Percentiles rank a stretch among this genome's conserved stretches.
Evolutionary conservation across 2,888 invertebrate species (phyloP).

Genomic region (Apocheima hispidaria): DNA sequence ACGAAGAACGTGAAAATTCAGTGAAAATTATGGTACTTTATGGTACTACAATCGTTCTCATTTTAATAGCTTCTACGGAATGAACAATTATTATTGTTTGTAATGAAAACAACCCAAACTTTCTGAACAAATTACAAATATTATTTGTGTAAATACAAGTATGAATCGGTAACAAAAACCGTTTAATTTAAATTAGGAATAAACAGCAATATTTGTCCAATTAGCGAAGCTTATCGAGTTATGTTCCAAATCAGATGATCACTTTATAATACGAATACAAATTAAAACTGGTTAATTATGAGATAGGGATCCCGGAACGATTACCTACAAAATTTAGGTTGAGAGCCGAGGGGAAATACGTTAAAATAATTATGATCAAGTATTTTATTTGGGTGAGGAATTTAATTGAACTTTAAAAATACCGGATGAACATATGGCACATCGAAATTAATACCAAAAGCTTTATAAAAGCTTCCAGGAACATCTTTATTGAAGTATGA

Average conservation of each 20-base stretch:
- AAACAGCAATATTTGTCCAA: conserved; percentile 49
- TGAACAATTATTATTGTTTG: not conserved
- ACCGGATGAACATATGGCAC: too few relatives aligned
- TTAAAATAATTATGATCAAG: not conserved
- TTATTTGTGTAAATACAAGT: conserved; percentile 23
- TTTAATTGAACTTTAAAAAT: too few relatives aligned
- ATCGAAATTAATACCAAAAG: too few relatives aligned
- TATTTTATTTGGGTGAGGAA: too few relatives aligned
- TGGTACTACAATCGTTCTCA: not conserved
- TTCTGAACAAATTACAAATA: conserved; percentile 17
- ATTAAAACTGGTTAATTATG: conserved; percentile 53
- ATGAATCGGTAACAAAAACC: conserved; percentile 23
- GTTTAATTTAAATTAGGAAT: conserved; percentile 46
- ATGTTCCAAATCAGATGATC: conserved; percentile 50
- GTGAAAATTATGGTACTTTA: too few relatives aligned
- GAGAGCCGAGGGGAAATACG: not conserved
- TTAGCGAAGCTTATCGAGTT: conserved; percentile 47
- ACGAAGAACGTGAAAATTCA: too few relatives aligned
- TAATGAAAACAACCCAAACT: conserved; percentile 8
- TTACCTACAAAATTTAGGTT: conserved; percentile 15
- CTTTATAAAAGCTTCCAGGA: too few relatives aligned
- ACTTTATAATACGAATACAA: conserved; percentile 40
- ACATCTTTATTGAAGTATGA: too few relatives aligned
- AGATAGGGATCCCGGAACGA: conserved; percentile 33
- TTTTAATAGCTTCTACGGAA: not conserved